Evolutionary conservation across 2,888 invertebrate species (phyloP).

Genomic region (Cenopis cana): DNA sequence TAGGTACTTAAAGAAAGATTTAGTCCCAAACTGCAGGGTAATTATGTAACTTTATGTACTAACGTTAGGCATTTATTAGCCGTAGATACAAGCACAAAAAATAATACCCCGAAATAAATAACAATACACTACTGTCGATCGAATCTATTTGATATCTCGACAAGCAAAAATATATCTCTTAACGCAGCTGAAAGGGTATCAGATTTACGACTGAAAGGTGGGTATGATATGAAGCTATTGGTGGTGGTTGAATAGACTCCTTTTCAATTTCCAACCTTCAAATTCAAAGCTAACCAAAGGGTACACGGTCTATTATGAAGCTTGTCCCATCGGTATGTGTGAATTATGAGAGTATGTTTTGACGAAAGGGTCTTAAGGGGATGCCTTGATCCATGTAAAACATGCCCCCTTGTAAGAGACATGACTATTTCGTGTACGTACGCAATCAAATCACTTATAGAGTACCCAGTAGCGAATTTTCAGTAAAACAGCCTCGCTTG

Average conservation of each 20-base stretch:
- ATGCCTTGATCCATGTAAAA: no score
- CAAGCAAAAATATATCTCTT: conserved; percentile 5
- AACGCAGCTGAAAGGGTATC: conserved; percentile 23
- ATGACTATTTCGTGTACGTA: no score
- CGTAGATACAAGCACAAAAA: no score
- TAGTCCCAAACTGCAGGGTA: no score
- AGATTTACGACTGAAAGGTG: conserved; percentile 27
- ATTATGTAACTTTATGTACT: no score
- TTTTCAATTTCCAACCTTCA: conserved; percentile 6
- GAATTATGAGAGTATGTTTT: not conserved
- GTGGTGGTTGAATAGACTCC: conserved; percentile 16
- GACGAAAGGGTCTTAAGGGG: not conserved
- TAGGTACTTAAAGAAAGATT: no score
- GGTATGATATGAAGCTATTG: conserved; percentile 19
- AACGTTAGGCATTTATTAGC: no score
- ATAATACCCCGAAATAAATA: no score
- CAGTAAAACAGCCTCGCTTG: no score
- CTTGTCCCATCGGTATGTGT: not conserved
- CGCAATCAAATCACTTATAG: no score
- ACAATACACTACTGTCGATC: not conserved
- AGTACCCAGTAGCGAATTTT: no score
- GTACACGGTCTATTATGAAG: not conserved
- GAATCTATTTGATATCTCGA: not conserved
- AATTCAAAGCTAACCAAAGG: not conserved
- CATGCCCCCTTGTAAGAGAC: no score